Evolutionary conservation across 1,140 invertebrate species (phyloP), one percentile per base, ranked within the genome.

Genomic region (Penaeus japonicus): DNA sequence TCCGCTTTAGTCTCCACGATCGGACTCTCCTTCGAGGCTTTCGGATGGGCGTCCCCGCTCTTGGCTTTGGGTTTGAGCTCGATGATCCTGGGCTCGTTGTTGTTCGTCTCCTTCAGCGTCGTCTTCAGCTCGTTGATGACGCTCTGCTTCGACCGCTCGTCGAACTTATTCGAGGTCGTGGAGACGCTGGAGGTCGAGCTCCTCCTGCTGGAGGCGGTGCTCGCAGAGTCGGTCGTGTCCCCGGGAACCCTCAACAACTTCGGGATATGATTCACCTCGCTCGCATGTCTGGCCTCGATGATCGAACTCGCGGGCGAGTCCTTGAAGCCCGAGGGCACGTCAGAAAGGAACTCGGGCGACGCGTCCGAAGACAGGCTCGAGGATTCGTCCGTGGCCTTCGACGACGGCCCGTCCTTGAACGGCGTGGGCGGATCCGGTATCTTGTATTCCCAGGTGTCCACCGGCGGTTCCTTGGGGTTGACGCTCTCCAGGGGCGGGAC

Each of bases 41-140:
- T 7, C 47, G 15, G 47, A 15, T 1, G 10, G 0, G 47, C 47
- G 47, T 55, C 54, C 53, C 75, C 59, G 24, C 20, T 20, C 39
- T n/a, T 54, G 7, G 39, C 10, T 47, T 88, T 88, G 7, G 86
- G 86, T 20, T n/a, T 75, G 17, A 88, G 18, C 73, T 83, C 86
- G 4, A 88, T 24, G 59, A 88, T 88, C 59, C 86, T 75, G 20
- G 86, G 86, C 30, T 88, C 86, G 22, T 65, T 80, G 55, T 70
- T 81, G 35, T 85, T 85, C 15, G 84, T 54, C 57, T 85, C 84
- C 39, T 30, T 55, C 22, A 87, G 79, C 22, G 80, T 54, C 4
- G 65, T 54, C 59, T 88, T 88, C 24, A 88, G 80, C 57, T 88
- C 86, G 20, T 83, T 59, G 47, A 88, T 84, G 22, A 88, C 55